These are phyloP conservation scores for Nymphalis urticae DNA, from an alignment of 2,888 invertebrate genomes.

Conservation along the genomic window DNA sequence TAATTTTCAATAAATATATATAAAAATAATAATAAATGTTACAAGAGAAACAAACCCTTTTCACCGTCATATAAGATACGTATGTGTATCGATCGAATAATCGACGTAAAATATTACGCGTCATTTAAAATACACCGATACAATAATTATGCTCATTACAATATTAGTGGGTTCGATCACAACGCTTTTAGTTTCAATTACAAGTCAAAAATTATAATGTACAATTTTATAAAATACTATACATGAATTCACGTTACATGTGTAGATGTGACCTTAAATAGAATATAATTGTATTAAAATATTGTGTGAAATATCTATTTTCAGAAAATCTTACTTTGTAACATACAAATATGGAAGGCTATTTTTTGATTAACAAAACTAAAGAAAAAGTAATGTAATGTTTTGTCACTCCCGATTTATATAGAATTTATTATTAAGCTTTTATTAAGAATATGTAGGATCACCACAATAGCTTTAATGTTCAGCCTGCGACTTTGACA, in stretches of 20 bases:
- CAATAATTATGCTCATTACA: slow-evolving; percentile 53
- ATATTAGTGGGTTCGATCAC: slow-evolving; percentile 54
- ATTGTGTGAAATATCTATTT: too few relatives aligned
- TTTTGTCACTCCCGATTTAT: too few relatives aligned
- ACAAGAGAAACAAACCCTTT: not conserved
- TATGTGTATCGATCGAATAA: slow-evolving; percentile 61
- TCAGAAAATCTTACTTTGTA: too few relatives aligned
- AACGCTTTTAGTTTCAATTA: slow-evolving; percentile 24
- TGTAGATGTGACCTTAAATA: not conserved
- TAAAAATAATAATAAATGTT: not conserved
- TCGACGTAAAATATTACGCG: slow-evolving; percentile 60
- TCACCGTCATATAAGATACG: not conserved
- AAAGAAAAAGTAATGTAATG: too few relatives aligned
- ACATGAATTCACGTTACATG: not conserved
- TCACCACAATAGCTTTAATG: too few relatives aligned
- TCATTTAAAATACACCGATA: slow-evolving; percentile 47
- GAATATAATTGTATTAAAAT: too few relatives aligned
- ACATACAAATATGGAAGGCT: too few relatives aligned
- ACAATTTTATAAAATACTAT: not conserved
- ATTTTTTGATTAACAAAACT: too few relatives aligned
- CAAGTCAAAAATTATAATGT: not conserved
- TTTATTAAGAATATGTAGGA: too few relatives aligned
- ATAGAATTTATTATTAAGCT: too few relatives aligned
- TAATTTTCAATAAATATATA: not conserved
- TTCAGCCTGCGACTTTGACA: too few relatives aligned